Base-by-base conservation (phyloP, 1,140 invertebrate genomes). In the Oncopeltus fasciatus region DNA sequence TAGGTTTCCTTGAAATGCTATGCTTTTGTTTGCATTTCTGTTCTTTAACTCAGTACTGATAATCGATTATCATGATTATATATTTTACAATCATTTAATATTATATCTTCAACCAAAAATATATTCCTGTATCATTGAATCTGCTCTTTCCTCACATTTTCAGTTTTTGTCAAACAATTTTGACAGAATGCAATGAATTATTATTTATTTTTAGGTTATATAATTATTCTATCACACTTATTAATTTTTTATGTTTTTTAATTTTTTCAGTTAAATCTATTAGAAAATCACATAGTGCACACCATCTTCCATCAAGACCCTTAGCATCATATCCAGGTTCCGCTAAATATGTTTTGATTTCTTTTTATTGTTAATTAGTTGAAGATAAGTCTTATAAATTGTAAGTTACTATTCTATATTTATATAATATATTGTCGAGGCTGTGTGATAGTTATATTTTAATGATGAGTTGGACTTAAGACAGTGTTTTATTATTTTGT, bases 381-480 rank as follows among this genome's bases (percentile, higher is more conserved):
- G 47, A 21, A 21, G 47, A 49, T 49, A 49, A 49, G n/a, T 21
- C 47, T 49, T 49, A 49, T 49, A 20, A 49, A 49, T 49, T 49
- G n/a, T 49, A 49, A 49, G 47, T 21, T 49, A 20, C 47, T 49
- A 49, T 49, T 49, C n/a, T 49, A 49, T 49, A 49, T 44, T 44
- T 44, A 44, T 44, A 44, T 16, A 44, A 44, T 49, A 49, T 21
- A 49, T 49, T 49, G 47, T 49, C 21, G 21, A 49, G 47, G 47
- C 47, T 49, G 47, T 49, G 47, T 49, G 21, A 49, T 49, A 49
- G 47, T 49, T 49, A 49, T 49, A 49, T 49, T 49, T 49, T 49
- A 49, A 49, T 3, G 21, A 49, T 49, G 47, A 49, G 47, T 49
- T 49, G 47, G 21, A 20, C 24, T 49, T 3, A 49, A 21, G 21